Evolutionary conservation across 1,140 invertebrate species (phyloP), one percentile per base, ranked within the genome.

Genomic region (Arion vulgaris): DNA sequence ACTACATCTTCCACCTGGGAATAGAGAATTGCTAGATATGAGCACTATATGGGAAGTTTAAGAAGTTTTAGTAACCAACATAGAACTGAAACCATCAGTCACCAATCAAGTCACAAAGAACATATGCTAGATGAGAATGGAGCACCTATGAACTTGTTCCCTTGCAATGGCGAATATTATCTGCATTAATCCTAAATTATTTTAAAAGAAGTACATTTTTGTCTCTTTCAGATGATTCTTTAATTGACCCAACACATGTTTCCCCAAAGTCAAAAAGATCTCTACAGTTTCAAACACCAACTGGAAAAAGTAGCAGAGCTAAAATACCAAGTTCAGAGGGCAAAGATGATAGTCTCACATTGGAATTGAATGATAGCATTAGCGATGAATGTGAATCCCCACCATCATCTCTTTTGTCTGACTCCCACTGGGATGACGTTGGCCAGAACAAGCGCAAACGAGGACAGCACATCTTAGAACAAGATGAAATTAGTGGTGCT

Each of bases 261-360:
- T 66, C 80, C 4, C 80, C 80, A 28, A 81, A 81, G 72, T 81
- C 80, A 62, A 81, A 81, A 51, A 38, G 80, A 39, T 73, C 80
- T 53, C 51, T 81, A 1, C 49, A 73, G 62, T 81, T 81, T 81
- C 45, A 36, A 39, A 81, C 62, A 69, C 78, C 78, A 4, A 80
- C 32, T 39, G 49, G 34, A 34, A 69, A 80, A 71, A 23, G 28
- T 5, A 71, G 28, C 34, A 71, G 26, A 19, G 2, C 41, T 53
- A 38, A n/a, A 36, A 19, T 19, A 38, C 76, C 66, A 26, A 23
- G 19, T 23, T 28, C 28, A 34, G 28, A 66, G 19, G 53, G 23
- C 34, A 53, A 34, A 57, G n/a, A 39, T 36, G 34, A 45, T 34
- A 28, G 57, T 79, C 36, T 57, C 39, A 57, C 36, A 1, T 28